A percentile compares a stretch with the other conserved stretches of the same genome.
phyloP scores from a whole-genome alignment of 2,113 vertebrate genomes.

The Varanus komodoensis region DNA sequence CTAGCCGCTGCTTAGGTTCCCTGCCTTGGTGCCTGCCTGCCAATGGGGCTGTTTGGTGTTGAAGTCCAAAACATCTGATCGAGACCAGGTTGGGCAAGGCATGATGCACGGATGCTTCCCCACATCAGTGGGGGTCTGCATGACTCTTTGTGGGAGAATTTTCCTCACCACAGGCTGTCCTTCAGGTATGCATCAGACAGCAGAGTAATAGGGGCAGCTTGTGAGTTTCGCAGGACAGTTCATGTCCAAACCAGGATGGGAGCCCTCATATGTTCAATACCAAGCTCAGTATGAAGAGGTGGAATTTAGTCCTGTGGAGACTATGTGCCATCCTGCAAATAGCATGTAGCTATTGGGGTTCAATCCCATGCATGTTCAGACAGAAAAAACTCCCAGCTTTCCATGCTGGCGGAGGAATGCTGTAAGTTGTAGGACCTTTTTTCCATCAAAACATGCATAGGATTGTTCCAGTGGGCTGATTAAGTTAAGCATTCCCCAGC shows the following conservation, averaged over 20 bases:
- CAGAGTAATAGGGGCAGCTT: not conserved
- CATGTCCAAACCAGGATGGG: not conserved
- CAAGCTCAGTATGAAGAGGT: not conserved
- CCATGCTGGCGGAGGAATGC: no score
- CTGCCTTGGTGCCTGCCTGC: no score
- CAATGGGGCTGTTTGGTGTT: no score
- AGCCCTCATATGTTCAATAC: not conserved
- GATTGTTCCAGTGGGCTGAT: no score
- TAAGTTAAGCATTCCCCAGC: no score
- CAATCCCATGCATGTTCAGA: no score
- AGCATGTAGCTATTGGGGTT: slow-evolving; percentile 21
- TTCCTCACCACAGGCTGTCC: not conserved
- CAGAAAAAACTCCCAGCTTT: no score
- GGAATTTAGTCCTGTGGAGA: slow-evolving; percentile 38
- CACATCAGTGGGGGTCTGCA: not conserved
- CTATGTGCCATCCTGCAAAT: slow-evolving; percentile 21
- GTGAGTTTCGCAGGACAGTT: not conserved
- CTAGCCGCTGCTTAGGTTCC: no score
- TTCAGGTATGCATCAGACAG: not conserved
- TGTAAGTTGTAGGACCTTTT: no score
- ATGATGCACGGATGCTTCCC: not conserved
- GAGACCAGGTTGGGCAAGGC: no score
- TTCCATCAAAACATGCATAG: no score
- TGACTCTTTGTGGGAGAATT: not conserved
- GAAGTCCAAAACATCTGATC: no score